phyloP scores from a whole-genome alignment of 2,113 vertebrate species.

The Sapayoa aenigma region DNA sequence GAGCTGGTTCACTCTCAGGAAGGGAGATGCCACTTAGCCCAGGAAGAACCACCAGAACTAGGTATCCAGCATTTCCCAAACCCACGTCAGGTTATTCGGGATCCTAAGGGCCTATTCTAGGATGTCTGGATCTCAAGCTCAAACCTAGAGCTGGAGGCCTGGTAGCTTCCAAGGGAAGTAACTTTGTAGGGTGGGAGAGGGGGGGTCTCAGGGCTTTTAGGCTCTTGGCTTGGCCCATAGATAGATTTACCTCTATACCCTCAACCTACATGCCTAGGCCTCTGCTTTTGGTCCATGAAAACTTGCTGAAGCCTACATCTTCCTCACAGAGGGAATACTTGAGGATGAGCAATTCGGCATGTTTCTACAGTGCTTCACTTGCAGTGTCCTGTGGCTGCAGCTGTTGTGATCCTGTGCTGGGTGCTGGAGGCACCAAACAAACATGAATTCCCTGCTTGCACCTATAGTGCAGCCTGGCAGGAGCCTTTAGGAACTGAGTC shows the following conservation, averaged over 20 bases:
- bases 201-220: not conserved
- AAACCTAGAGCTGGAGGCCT: not conserved
- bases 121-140: not conserved
- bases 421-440: not conserved
- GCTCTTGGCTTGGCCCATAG: not conserved
- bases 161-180: not conserved
- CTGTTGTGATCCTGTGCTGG: not conserved
- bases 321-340: not conserved
- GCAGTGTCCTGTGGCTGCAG: not conserved
- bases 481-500: not conserved
- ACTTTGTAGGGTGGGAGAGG: not conserved
- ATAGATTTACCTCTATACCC: not conserved
- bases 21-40: not conserved
- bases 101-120: not conserved
- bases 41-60: not conserved
- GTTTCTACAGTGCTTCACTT: not conserved
- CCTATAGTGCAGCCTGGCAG: not conserved
- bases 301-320: not conserved
- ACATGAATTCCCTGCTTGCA: not conserved
- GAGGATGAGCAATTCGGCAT: not conserved
- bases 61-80: not conserved
- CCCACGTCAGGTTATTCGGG: rapidly evolving
- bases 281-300: not conserved
- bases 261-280: not conserved
- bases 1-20: not conserved